Evolutionary conservation across 2,113 vertebrate genomes (phyloP).

Genomic region (Tupaia chinensis): DNA sequence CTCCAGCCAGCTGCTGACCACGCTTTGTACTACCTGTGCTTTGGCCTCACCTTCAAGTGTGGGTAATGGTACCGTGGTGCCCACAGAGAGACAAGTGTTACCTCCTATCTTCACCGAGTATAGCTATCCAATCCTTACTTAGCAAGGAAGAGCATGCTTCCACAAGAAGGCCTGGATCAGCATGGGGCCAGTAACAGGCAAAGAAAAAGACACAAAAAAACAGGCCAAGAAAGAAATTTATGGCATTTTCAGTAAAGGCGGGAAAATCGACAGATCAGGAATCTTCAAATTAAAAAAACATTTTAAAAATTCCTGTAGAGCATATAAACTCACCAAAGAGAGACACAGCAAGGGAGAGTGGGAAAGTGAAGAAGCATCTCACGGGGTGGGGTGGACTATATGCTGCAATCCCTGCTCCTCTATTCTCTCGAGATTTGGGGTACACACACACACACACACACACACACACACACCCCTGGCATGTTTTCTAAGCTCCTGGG

Average conservation of each 20-base stretch:
- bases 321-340: too few relatives aligned
- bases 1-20: neutral
- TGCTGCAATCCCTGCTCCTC: too few relatives aligned
- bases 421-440: too few relatives aligned
- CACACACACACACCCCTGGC: too few relatives aligned
- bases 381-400: too few relatives aligned
- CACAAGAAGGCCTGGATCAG: neutral
- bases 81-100: fast-evolving
- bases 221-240: neutral
- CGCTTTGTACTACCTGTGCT: neutral
- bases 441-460: too few relatives aligned
- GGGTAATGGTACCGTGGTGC: neutral
- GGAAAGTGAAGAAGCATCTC: too few relatives aligned
- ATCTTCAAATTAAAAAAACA: neutral
- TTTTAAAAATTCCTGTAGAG: too few relatives aligned
- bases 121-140: neutral
- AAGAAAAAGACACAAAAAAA: neutral
- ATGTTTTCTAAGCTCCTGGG: too few relatives aligned
- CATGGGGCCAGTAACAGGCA: neutral
- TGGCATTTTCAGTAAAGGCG: fast-evolving
- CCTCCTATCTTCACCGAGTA: neutral
- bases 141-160: neutral
- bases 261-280: fast-evolving
- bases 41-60: neutral
- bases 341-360: too few relatives aligned